Conservation (phyloP, 2,113 vertebrate genomes). For the Burhinus oedicnemus region DNA sequence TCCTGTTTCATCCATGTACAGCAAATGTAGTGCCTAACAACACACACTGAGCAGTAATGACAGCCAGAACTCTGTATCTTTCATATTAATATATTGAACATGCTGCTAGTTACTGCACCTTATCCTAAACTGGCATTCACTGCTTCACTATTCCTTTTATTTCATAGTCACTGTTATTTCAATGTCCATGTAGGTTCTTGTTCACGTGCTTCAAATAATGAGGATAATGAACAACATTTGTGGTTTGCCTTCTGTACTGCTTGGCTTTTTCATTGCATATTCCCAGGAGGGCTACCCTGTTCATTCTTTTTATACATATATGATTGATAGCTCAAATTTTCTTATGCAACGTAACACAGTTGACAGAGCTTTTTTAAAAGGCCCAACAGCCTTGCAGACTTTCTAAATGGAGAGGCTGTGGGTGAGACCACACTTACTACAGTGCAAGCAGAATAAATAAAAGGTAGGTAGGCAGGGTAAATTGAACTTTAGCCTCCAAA, state of each 20-base stretch:
- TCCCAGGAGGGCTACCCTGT: not conserved
- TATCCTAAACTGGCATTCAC: not conserved
- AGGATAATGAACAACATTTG: not conserved
- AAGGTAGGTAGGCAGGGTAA: not conserved
- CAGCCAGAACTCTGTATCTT: not conserved
- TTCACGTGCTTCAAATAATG: not conserved
- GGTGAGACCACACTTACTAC: not conserved
- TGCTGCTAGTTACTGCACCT: not conserved
- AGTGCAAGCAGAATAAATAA: not conserved
- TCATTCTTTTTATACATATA: not conserved
- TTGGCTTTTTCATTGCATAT: not conserved
- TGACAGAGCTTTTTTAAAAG: not conserved
- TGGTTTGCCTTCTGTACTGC: not conserved
- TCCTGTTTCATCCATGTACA: not conserved
- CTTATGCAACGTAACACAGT: not conserved
- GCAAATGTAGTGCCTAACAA: not conserved
- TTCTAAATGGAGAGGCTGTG: not conserved
- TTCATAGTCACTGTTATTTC: not conserved
- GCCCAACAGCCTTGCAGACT: not conserved
- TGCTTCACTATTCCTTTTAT: not conserved
- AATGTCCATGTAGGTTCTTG: not conserved
- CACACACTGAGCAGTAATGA: not conserved
- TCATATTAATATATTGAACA: not conserved
- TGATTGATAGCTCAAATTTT: not conserved
- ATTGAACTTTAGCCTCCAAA: constrained; percentile 32